Conservation (phyloP, 2,797 vertebrate genomes). For the Crocidura indochinensis region DNA sequence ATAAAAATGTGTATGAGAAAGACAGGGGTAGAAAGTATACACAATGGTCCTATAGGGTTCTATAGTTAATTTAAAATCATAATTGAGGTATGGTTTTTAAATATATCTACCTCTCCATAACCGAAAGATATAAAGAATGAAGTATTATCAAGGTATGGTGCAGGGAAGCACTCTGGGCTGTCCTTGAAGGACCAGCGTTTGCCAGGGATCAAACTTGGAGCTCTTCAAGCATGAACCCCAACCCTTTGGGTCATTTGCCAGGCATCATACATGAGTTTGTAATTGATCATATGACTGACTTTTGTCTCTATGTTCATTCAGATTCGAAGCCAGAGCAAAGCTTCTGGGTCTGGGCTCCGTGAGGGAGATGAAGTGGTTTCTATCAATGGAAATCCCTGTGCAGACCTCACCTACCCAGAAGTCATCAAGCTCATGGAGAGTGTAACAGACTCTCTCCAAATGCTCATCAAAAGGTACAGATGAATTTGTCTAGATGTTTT, state of each 20-base stretch:
- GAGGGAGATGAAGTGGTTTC: slow-evolving; percentile 96
- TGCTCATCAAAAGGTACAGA: slow-evolving; percentile 96
- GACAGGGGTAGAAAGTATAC: background rate
- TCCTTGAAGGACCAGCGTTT: too few species aligned
- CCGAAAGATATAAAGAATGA: background rate
- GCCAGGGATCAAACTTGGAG: too few species aligned
- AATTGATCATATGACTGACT: slow-evolving; percentile 1
- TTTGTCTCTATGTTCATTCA: slow-evolving; percentile 83
- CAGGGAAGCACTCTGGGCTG: too few species aligned
- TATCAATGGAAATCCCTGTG: slow-evolving; percentile 95
- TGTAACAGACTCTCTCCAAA: slow-evolving; percentile 93
- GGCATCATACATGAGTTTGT: background rate
- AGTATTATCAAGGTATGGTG: too few species aligned
- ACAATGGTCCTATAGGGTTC: background rate
- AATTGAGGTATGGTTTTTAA: background rate
- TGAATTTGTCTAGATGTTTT: background rate
- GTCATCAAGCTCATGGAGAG: slow-evolving; percentile 93
- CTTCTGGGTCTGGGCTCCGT: slow-evolving; percentile 93
- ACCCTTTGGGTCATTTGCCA: too few species aligned
- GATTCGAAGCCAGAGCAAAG: slow-evolving; percentile 94
- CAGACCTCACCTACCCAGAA: slow-evolving; percentile 94
- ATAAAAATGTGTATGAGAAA: background rate
- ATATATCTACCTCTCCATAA: background rate
- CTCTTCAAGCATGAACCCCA: too few species aligned
- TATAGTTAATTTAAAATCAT: slow-evolving; percentile 13